Percentiles rank a stretch among this genome's conserved stretches.
Conservation (phyloP, 2,113 vertebrate species). For the Lamprotornis superbus region DNA sequence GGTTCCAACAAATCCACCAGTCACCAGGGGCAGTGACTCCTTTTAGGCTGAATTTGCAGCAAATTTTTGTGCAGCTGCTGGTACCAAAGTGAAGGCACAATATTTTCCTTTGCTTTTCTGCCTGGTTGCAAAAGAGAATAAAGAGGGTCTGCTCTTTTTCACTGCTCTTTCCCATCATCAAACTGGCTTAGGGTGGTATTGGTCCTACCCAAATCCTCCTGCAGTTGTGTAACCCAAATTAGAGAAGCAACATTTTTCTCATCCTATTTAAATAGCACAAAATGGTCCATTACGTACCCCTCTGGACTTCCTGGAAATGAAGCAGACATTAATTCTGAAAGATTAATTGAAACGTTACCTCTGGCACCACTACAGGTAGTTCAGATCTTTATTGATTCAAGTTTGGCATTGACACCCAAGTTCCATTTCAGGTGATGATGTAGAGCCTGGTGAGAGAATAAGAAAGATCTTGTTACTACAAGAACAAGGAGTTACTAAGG, state of each 20-base stretch:
- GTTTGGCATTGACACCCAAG: conserved; percentile 8
- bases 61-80: background rate
- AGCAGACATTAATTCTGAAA: background rate
- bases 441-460: background rate
- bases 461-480: background rate
- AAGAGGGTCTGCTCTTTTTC: background rate
- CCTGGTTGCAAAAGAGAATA: background rate
- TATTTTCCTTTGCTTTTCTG: background rate
- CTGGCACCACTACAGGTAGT: conserved; percentile 17
- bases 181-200: background rate
- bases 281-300: background rate
- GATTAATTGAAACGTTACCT: conserved; percentile 34
- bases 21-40: background rate
- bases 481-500: background rate
- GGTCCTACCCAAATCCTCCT: background rate
- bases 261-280: background rate
- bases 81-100: background rate
- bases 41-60: background rate
- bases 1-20: background rate
- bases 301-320: conserved; percentile 56
- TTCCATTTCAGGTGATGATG: background rate
- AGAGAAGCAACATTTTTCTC: background rate
- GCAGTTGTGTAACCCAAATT: background rate
- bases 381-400: conserved; percentile 13
- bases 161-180: background rate